phyloP scores from a whole-genome alignment of 1,140 invertebrate species.

The Musca vetustissima region DNA sequence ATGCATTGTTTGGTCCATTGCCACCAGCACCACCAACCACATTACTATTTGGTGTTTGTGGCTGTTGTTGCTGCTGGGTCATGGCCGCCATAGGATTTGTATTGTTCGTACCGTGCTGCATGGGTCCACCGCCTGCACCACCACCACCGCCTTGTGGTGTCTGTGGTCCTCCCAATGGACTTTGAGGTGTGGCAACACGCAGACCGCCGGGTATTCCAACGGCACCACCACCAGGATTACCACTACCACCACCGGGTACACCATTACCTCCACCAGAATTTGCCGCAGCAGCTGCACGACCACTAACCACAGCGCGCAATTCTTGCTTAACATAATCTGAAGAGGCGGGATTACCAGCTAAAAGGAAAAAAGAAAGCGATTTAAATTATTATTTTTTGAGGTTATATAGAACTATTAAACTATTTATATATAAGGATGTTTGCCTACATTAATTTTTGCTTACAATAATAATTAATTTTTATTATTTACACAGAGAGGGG shows the following conservation, averaged over 20 bases:
- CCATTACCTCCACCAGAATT: constrained; percentile 42
- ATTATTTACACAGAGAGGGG: too few species aligned
- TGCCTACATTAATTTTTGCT: too few species aligned
- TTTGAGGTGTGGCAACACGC: constrained; percentile 47
- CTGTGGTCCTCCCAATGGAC: constrained; percentile 37
- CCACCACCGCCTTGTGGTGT: constrained; percentile 38
- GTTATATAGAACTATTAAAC: background rate
- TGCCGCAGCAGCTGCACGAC: constrained; percentile 67
- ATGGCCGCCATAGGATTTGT: constrained; percentile 49
- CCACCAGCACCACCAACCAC: background rate
- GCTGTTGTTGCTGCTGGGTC: constrained; percentile 34
- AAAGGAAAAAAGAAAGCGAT: constrained; percentile 21
- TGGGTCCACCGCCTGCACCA: constrained; percentile 29
- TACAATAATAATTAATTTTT: too few species aligned
- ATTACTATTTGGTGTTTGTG: constrained; percentile 12
- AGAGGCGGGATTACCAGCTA: constrained; percentile 55
- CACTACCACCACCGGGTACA: constrained; percentile 33
- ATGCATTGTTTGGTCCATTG: constrained; percentile 25
- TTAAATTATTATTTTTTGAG: background rate
- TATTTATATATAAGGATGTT: constrained; percentile 8
- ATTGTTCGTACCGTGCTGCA: constrained; percentile 40
- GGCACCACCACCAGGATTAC: constrained; percentile 33
- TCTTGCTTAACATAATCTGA: constrained; percentile 88
- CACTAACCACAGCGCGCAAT: constrained; percentile 81
- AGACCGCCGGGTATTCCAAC: constrained; percentile 25